These are phyloP conservation scores for Branchipolynoe longqiensis DNA, from an alignment of 2,888 invertebrate genomes.

Conservation along the genomic window DNA sequence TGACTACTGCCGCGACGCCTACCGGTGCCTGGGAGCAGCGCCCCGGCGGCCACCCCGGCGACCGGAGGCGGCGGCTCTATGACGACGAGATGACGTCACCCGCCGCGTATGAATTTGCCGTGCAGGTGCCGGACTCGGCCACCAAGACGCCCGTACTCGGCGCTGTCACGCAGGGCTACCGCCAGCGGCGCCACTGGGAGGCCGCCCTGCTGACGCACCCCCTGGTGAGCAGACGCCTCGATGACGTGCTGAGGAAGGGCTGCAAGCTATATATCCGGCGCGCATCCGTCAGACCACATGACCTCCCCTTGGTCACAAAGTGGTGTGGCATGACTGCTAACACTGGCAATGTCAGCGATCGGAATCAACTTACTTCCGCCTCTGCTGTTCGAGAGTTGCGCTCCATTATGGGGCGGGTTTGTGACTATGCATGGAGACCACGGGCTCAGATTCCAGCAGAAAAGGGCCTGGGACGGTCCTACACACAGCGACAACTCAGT, in stretches of 20 bases:
- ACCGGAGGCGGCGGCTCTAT: not conserved
- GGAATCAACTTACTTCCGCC: too few relatives aligned
- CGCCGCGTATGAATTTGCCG: slow-evolving; percentile 46
- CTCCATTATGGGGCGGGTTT: not conserved
- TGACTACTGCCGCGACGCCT: not conserved
- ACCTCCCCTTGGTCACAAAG: not conserved
- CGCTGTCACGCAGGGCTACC: not conserved
- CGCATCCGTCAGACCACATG: slow-evolving; percentile 5
- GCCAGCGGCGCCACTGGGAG: slow-evolving; percentile 35
- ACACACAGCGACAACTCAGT: not conserved
- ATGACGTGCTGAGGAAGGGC: slow-evolving; percentile 43
- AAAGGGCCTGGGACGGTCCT: too few relatives aligned
- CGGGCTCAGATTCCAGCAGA: not conserved
- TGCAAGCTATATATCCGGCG: slow-evolving; percentile 57
- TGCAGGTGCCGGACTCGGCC: not conserved
- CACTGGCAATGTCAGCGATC: not conserved
- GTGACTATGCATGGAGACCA: slow-evolving; percentile 39
- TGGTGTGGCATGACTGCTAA: not conserved
- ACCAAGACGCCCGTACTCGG: slow-evolving; percentile 11
- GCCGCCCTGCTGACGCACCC: not conserved
- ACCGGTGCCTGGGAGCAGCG: slow-evolving; percentile 5
- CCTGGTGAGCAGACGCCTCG: not conserved
- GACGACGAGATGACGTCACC: not conserved
- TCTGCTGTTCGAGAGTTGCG: not conserved
- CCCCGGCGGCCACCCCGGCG: not conserved